Conservation (phyloP, 2,888 invertebrate species). For the Nomada fucata region DNA sequence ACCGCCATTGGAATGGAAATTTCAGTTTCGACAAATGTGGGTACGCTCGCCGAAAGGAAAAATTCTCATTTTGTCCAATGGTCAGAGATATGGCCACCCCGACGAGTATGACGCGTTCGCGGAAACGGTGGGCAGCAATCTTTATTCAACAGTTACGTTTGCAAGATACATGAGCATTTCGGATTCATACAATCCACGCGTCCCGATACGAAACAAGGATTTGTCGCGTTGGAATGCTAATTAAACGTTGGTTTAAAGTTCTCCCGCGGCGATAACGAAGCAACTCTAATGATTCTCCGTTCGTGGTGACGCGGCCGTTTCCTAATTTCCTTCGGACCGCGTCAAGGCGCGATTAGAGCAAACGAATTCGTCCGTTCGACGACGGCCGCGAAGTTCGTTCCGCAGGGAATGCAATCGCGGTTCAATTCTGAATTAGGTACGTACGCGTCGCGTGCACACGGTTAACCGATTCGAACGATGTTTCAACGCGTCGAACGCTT, state of each 20-base stretch:
- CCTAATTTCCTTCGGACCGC: constrained; percentile 13
- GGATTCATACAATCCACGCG: too few species aligned
- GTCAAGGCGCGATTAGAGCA: not conserved
- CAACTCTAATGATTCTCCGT: constrained; percentile 1
- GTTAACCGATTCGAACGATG: too few species aligned
- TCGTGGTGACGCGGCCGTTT: constrained; percentile 1
- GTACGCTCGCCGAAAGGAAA: not conserved
- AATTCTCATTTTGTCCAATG: not conserved
- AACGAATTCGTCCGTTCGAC: constrained; percentile 1
- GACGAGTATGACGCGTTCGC: too few species aligned
- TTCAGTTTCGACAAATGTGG: not conserved
- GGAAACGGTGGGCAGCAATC: too few species aligned
- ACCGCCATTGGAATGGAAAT: not conserved
- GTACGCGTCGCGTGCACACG: not conserved
- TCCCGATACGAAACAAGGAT: not conserved
- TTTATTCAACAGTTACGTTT: too few species aligned
- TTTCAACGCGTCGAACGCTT: too few species aligned
- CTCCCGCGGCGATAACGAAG: constrained; percentile 13
- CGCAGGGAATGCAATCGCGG: not conserved
- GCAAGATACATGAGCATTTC: too few species aligned
- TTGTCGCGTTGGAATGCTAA: not conserved
- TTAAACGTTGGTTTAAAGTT: not conserved
- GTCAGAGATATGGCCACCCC: too few species aligned
- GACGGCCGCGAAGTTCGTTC: not conserved
- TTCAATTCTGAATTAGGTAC: not conserved